Percentiles rank a stretch among this genome's conserved stretches.
Conservation (phyloP, 2,797 vertebrate genomes). For the Myotis pilosus region DNA sequence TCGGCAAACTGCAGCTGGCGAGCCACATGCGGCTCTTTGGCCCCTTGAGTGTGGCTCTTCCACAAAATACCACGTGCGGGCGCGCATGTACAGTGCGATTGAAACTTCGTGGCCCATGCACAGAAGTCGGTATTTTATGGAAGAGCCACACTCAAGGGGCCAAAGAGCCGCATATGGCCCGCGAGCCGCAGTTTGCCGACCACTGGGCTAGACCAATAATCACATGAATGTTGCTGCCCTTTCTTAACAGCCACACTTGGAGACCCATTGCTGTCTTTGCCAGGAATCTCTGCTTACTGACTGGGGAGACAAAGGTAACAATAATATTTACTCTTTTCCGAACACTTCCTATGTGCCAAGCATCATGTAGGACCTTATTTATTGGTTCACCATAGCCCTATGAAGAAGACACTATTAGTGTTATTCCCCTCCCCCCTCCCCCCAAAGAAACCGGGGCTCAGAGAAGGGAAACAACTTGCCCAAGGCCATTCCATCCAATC, state of each 20-base stretch:
- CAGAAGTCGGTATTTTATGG: no score
- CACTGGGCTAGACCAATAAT: neutral
- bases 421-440: neutral
- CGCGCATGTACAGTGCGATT: no score
- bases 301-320: neutral
- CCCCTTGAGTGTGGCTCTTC: no score
- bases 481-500: neutral
- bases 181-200: no score
- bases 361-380: no score
- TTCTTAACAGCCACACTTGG: neutral
- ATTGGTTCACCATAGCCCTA: neutral
- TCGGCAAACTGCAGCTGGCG: no score
- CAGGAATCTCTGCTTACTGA: neutral
- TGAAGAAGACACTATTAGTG: neutral
- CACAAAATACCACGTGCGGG: no score
- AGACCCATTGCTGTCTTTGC: neutral
- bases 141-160: no score
- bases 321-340: no score
- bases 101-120: no score
- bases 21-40: no score
- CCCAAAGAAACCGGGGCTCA: neutral
- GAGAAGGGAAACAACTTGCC: neutral
- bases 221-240: neutral
- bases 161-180: no score
- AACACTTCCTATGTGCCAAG: rapidly evolving